phyloP scores from a whole-genome alignment of 1,140 invertebrate species.

The Trinorchestia longiramus region DNA sequence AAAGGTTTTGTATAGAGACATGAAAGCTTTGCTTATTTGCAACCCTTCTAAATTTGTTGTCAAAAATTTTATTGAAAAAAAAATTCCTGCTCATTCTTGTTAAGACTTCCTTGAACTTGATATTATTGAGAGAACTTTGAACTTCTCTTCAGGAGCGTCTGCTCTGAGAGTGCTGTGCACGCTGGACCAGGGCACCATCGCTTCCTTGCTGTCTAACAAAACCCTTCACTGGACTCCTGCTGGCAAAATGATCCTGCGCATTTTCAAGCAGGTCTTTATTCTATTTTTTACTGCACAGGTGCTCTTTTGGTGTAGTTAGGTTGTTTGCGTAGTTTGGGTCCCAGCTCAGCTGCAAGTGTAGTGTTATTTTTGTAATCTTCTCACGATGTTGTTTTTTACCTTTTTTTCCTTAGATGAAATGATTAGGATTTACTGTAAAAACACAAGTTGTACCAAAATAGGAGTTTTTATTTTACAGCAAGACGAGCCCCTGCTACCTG shows the following conservation, averaged over 20 bases:
- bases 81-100: background rate
- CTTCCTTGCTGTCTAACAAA: background rate
- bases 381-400: background rate
- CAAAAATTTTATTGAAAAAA: background rate
- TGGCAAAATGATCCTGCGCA: conserved; percentile 6
- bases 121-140: background rate
- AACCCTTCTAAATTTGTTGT: background rate
- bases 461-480: background rate
- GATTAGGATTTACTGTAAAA: background rate
- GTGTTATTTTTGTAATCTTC: background rate
- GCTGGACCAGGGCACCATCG: background rate
- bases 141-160: background rate
- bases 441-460: background rate
- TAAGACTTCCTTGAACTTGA: background rate
- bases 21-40: background rate
- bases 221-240: conserved; percentile 41
- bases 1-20: no score
- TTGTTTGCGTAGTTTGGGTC: background rate
- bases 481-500: background rate
- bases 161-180: conserved; percentile 25
- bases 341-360: background rate
- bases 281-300: background rate
- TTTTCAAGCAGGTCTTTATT: background rate
- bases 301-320: background rate
- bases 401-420: background rate